Evolutionary conservation across 2,888 invertebrate species (phyloP).

Genomic region (Caenorhabditis japonica): DNA sequence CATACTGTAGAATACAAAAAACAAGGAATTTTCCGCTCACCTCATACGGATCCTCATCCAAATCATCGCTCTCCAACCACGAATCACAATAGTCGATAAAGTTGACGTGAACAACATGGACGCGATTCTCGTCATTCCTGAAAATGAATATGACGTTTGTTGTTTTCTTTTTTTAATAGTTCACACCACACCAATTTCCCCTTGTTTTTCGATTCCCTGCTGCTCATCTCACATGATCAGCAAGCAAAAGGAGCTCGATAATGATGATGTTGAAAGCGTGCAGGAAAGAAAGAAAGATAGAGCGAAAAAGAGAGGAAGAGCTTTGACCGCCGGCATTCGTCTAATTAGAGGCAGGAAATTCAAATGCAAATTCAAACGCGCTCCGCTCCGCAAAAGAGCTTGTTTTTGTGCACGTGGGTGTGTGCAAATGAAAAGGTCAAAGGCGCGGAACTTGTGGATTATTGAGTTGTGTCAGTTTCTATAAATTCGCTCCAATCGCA

Average conservation of each 20-base stretch:
- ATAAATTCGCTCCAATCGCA: too few species aligned
- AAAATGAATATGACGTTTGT: slow-evolving; percentile 5
- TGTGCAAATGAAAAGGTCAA: slow-evolving; percentile 2
- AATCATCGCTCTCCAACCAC: slow-evolving; percentile 3
- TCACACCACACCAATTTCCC: neutral
- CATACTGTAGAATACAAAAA: too few species aligned
- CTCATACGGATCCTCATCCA: slow-evolving; percentile 19
- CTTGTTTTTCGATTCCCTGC: slow-evolving; percentile 8
- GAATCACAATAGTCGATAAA: slow-evolving; percentile 14
- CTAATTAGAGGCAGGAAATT: slow-evolving; percentile 28
- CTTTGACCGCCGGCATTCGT: slow-evolving; percentile 6
- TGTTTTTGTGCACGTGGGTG: slow-evolving; percentile 3
- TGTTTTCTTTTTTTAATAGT: neutral
- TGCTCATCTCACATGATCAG: slow-evolving; percentile 11
- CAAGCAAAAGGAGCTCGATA: slow-evolving; percentile 11
- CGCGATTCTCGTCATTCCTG: slow-evolving; percentile 13
- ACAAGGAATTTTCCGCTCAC: slow-evolving; percentile 6
- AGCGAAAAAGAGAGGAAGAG: too few species aligned
- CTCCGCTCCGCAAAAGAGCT: neutral
- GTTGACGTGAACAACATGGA: slow-evolving; percentile 19
- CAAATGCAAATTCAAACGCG: too few species aligned
- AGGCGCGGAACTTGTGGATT: too few species aligned
- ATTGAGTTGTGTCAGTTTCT: too few species aligned
- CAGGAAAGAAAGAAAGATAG: slow-evolving; percentile 7
- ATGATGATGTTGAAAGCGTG: neutral